phyloP scores from a whole-genome alignment of 2,113 vertebrate genomes.

The Strix aluco region DNA sequence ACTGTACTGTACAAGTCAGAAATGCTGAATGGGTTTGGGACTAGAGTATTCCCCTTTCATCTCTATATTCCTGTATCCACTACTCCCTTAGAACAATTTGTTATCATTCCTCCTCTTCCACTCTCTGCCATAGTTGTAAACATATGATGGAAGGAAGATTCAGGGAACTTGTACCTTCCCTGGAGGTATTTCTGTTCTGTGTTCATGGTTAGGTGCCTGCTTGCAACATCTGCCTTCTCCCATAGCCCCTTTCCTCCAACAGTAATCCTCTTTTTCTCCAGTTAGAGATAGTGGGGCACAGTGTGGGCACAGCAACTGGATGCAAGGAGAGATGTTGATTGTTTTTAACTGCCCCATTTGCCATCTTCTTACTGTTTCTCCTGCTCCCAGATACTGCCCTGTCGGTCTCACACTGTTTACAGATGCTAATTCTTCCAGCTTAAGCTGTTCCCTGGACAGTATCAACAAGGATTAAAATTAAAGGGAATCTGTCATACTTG shows the following conservation, averaged over 20 bases:
- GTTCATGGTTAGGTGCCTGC: neutral
- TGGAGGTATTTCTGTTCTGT: neutral
- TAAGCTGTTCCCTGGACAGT: neutral
- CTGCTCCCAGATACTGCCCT: neutral
- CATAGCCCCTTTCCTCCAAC: neutral
- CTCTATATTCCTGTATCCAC: neutral
- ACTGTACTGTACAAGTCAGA: neutral
- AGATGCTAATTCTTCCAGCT: neutral
- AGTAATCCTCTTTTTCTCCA: neutral
- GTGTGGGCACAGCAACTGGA: neutral
- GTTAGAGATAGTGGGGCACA: neutral
- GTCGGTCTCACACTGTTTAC: neutral
- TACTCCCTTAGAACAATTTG: neutral
- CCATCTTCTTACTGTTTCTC: neutral
- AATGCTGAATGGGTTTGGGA: neutral
- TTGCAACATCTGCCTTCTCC: neutral
- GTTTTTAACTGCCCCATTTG: neutral
- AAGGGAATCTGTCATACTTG: neutral
- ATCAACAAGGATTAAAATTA: constrained; percentile 5
- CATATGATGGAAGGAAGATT: neutral
- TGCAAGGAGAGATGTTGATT: neutral
- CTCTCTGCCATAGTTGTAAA: neutral
- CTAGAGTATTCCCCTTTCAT: neutral
- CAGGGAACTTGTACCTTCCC: neutral
- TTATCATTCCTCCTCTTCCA: neutral